phyloP scores from a whole-genome alignment of 2,113 vertebrate genomes.

The Brachionichthys hirsutus region DNA sequence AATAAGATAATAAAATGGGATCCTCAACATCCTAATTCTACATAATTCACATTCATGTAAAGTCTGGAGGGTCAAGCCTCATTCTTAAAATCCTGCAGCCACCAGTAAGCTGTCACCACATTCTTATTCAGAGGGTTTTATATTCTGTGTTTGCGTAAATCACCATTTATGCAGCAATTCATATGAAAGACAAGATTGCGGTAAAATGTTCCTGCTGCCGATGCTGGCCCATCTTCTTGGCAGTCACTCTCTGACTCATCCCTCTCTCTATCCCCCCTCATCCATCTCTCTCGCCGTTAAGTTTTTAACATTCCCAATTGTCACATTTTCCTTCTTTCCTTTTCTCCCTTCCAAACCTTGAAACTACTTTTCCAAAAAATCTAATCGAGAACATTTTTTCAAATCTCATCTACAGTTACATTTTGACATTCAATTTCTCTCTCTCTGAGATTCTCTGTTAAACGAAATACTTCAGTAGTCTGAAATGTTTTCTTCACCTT shows the following conservation, averaged over 20 bases:
- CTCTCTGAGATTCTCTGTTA: slow-evolving; percentile 33
- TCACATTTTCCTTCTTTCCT: slow-evolving; percentile 17
- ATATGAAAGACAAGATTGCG: too few species aligned
- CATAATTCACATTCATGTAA: too few species aligned
- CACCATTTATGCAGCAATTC: too few species aligned
- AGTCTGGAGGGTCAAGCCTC: too few species aligned
- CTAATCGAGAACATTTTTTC: slow-evolving; percentile 21
- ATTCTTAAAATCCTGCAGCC: too few species aligned
- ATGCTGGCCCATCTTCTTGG: slow-evolving; percentile 15
- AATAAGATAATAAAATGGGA: too few species aligned
- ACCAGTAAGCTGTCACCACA: too few species aligned
- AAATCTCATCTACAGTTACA: slow-evolving; percentile 5
- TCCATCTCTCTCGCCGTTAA: not conserved
- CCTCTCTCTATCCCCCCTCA: too few species aligned
- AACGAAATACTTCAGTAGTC: slow-evolving; percentile 45
- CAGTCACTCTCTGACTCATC: slow-evolving; percentile 1
- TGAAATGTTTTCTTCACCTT: slow-evolving; percentile 43
- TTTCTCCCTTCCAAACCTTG: slow-evolving; percentile 2
- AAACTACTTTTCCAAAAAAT: slow-evolving; percentile 29
- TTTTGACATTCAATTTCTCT: slow-evolving; percentile 5
- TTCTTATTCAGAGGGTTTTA: too few species aligned
- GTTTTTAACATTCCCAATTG: slow-evolving; percentile 4
- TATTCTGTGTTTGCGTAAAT: too few species aligned
- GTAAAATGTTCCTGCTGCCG: not conserved
- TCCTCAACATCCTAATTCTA: too few species aligned